A percentile compares a stretch with the other conserved stretches of the same genome.
phyloP scores from a whole-genome alignment of 2,888 invertebrate species.

The Caenorhabditis panamensis region DNA sequence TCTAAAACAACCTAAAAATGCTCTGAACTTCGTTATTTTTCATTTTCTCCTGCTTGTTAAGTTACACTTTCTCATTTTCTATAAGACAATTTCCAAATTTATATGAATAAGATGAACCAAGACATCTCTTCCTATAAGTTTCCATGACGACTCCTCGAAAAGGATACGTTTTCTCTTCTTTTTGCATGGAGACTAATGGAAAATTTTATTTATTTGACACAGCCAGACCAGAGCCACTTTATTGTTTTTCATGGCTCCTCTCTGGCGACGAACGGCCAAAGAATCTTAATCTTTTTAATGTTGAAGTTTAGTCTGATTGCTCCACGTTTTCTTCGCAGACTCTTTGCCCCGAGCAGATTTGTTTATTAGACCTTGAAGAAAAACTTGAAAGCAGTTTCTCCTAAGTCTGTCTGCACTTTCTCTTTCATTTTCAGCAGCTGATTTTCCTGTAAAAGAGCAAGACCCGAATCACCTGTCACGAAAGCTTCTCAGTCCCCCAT shows the following conservation, averaged over 20 bases:
- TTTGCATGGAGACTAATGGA: background rate
- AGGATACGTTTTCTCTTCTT: background rate
- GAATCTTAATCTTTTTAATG: background rate
- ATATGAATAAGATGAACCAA: too few species aligned
- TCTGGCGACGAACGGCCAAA: background rate
- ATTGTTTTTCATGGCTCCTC: background rate
- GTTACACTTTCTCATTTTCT: background rate
- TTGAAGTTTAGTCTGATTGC: too few species aligned
- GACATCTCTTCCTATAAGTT: background rate
- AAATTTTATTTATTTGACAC: conserved; percentile 8
- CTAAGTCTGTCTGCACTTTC: background rate
- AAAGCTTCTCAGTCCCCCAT: background rate
- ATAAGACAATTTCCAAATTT: background rate
- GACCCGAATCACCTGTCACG: background rate
- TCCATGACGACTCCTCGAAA: conserved; percentile 1
- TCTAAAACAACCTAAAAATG: too few species aligned
- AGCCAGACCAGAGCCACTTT: background rate
- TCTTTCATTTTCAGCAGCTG: background rate
- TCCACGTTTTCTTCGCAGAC: background rate
- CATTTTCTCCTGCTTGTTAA: background rate
- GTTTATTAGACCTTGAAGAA: too few species aligned
- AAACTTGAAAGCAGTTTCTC: too few species aligned
- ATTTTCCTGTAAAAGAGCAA: background rate
- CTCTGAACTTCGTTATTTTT: background rate
- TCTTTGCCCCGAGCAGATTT: background rate